Evolutionary conservation across 30 jellyfish, hydroid and myxozoan genomes (phyloP).

Genomic region (Aurelia aurita complex sp. Pacific): DNA sequence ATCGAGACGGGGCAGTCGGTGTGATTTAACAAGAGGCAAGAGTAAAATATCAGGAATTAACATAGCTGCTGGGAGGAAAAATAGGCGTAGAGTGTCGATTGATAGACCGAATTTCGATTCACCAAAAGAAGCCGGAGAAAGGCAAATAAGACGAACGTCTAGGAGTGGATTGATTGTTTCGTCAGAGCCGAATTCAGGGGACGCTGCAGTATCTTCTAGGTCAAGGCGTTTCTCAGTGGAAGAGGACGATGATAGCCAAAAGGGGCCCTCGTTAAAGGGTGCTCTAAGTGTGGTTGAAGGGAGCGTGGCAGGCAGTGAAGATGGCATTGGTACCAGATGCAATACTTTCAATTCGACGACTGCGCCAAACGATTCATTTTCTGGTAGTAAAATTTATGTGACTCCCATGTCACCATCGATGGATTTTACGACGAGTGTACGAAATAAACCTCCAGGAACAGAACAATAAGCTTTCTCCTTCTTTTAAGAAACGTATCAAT

Average conservation of each 20-base stretch:
- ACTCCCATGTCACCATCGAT: constrained; percentile 10
- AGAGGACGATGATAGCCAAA: background rate
- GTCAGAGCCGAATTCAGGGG: constrained; percentile 1
- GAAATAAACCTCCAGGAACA: background rate
- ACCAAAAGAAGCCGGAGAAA: constrained; percentile 12
- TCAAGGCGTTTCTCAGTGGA: background rate
- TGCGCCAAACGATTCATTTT: background rate
- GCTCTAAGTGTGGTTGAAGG: background rate
- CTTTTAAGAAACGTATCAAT: no score
- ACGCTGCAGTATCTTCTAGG: no score
- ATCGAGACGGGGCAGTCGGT: constrained; percentile 2
- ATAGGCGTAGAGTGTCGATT: constrained; percentile 10
- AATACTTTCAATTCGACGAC: background rate
- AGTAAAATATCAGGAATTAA: constrained; percentile 14
- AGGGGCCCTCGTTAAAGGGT: background rate
- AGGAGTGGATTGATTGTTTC: background rate
- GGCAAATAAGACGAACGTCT: background rate
- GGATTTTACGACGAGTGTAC: constrained; percentile 22
- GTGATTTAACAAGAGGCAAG: background rate
- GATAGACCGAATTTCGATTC: constrained; percentile 20
- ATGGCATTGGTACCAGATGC: background rate
- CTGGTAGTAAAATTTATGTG: constrained; percentile 30
- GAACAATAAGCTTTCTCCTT: background rate
- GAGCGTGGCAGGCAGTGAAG: background rate
- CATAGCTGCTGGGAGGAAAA: background rate